Conservation (phyloP, 2,888 invertebrate species). For the Drosophila vallismaia region DNA sequence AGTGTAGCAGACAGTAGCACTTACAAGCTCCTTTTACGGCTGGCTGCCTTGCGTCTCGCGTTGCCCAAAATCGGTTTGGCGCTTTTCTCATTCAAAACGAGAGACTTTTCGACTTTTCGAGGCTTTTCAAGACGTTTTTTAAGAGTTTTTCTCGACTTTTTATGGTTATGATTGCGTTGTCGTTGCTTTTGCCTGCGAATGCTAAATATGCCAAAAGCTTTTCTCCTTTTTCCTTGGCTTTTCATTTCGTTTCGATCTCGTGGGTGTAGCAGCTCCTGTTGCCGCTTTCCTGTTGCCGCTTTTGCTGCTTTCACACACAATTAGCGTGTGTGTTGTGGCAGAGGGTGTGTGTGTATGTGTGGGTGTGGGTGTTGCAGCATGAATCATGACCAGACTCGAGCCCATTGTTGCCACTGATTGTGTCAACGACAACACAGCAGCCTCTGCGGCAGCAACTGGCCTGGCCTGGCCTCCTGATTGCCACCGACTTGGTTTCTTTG, state of each 20-base stretch:
- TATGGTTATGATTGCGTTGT: conserved; percentile 76
- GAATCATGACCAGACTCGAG: conserved; percentile 71
- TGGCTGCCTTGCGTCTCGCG: conserved; percentile 7
- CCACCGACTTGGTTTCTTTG: conserved; percentile 59
- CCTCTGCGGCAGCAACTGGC: conserved; percentile 44
- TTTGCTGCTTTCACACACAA: conserved; percentile 37
- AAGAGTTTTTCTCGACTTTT: conserved; percentile 21
- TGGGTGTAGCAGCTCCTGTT: conserved; percentile 66
- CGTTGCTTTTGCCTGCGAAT: conserved; percentile 57
- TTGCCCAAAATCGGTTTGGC: conserved; percentile 14
- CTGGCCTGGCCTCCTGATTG: conserved; percentile 76
- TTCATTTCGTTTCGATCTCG: conserved; percentile 44
- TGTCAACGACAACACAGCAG: conserved; percentile 45
- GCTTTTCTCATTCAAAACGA: conserved; percentile 48
- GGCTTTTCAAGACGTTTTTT: too few species aligned
- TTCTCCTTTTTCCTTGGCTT: background rate
- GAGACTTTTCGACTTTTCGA: too few species aligned
- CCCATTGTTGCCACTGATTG: conserved; percentile 44
- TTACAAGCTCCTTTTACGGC: conserved; percentile 73
- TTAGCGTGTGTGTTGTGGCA: conserved; percentile 26
- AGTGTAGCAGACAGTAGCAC: conserved; percentile 73
- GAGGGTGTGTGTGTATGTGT: conserved; percentile 36
- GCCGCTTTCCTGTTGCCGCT: conserved; percentile 9
- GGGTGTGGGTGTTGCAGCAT: conserved; percentile 38
- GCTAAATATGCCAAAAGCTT: conserved; percentile 69